A percentile compares a stretch with the other conserved stretches of the same genome.
phyloP scores from a whole-genome alignment of 2,113 vertebrate genomes.

The Tragulus kanchil region DNA sequence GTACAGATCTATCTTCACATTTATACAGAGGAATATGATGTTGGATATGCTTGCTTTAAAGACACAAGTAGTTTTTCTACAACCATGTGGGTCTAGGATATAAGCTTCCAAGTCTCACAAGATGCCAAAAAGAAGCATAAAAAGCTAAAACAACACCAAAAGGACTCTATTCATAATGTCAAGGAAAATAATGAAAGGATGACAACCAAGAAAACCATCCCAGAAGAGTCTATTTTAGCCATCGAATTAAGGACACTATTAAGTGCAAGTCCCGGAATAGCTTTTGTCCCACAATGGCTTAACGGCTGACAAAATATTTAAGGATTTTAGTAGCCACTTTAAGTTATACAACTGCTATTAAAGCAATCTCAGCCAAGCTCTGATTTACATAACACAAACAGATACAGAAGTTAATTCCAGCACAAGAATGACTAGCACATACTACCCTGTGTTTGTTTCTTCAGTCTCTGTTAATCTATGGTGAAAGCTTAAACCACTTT shows the following conservation, averaged over 20 bases:
- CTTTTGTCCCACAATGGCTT: neutral
- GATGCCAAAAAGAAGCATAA: neutral
- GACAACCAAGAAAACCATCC: neutral
- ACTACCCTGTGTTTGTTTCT: neutral
- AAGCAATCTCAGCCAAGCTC: neutral
- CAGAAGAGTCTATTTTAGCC: neutral
- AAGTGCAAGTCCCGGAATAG: neutral
- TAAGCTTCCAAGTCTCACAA: neutral
- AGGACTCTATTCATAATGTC: neutral
- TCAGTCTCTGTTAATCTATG: neutral
- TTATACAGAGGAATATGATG: constrained; percentile 1
- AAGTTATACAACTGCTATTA: constrained; percentile 18
- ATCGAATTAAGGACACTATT: constrained; percentile 17
- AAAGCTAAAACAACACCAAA: constrained; percentile 26
- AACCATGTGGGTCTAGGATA: neutral
- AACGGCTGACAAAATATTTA: constrained; percentile 20
- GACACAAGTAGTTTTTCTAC: constrained; percentile 1
- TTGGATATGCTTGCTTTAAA: constrained; percentile 8
- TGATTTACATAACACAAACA: constrained; percentile 18
- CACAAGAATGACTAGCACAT: neutral
- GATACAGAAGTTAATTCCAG: neutral
- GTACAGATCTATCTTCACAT: neutral
- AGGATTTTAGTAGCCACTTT: constrained; percentile 8
- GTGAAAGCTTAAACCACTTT: neutral
- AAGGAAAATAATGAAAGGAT: neutral